Conservation (phyloP, 1,140 invertebrate genomes). For the Procambarus clarkii region DNA sequence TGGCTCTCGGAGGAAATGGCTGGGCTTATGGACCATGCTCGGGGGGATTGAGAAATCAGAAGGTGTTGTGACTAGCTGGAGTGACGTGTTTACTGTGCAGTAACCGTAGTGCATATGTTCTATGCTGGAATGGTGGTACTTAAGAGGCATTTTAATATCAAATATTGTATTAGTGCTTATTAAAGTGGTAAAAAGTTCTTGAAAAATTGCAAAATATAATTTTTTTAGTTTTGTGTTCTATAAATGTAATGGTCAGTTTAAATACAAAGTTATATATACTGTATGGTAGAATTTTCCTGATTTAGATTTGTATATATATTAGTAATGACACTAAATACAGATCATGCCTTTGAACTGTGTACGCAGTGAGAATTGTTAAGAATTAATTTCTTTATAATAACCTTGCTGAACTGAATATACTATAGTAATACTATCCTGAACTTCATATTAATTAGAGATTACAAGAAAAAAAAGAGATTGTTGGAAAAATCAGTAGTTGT, state of each 20-base stretch:
- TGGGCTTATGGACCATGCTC: slow-evolving; percentile 25
- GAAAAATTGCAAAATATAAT: not conserved
- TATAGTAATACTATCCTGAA: no score
- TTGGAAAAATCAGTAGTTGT: not conserved
- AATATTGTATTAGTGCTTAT: not conserved
- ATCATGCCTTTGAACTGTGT: no score
- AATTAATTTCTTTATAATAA: no score
- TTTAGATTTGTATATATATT: no score
- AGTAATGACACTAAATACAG: no score
- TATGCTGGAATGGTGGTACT: not conserved
- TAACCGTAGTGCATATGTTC: not conserved
- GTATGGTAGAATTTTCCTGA: no score
- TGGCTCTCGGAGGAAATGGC: slow-evolving; percentile 38
- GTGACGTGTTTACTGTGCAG: not conserved
- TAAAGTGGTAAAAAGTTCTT: not conserved
- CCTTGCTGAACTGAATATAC: no score
- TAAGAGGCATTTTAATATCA: not conserved
- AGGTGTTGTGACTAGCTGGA: not conserved
- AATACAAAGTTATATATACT: no score
- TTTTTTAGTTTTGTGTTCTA: no score
- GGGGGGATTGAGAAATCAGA: slow-evolving; percentile 26
- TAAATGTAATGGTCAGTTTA: no score
- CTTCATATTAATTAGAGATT: not conserved
- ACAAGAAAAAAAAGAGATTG: not conserved
- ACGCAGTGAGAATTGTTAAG: no score